Conservation (phyloP, 1,140 invertebrate species). For the Drosophila mauritiana region DNA sequence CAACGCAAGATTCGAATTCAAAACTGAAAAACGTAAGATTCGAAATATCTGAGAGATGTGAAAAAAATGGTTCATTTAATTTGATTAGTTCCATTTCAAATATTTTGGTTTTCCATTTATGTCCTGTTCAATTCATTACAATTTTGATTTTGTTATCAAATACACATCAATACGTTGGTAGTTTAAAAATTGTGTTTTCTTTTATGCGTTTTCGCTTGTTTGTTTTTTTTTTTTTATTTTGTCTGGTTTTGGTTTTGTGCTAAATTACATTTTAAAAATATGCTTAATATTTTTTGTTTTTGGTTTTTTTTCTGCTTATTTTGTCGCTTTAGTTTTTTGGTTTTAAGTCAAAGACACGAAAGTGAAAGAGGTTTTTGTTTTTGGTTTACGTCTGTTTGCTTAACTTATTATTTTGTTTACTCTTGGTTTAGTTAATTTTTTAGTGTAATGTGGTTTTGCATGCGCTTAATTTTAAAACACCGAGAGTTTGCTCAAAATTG, state of each 20-base stretch:
- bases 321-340: slow-evolving; percentile 56
- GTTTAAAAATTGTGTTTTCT: slow-evolving; percentile 75
- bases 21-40: slow-evolving; percentile 60
- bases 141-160: slow-evolving; percentile 69
- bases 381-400: slow-evolving; percentile 75
- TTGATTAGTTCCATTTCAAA: slow-evolving; percentile 26
- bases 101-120: slow-evolving; percentile 28
- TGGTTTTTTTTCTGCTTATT: slow-evolving; percentile 43
- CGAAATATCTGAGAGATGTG: slow-evolving; percentile 19
- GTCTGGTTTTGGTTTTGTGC: slow-evolving; percentile 65
- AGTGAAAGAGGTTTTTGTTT: slow-evolving; percentile 84
- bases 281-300: slow-evolving; percentile 70
- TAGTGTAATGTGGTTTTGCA: slow-evolving; percentile 70
- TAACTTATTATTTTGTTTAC: slow-evolving; percentile 72
- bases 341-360: slow-evolving; percentile 85
- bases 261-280: slow-evolving; percentile 84
- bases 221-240: slow-evolving; percentile 52
- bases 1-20: slow-evolving; percentile 32
- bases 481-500: slow-evolving; percentile 78
- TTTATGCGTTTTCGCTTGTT: slow-evolving; percentile 20
- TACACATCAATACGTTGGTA: slow-evolving; percentile 81
- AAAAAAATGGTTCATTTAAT: slow-evolving; percentile 32
- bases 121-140: slow-evolving; percentile 26
- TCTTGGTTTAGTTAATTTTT: slow-evolving; percentile 57
- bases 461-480: slow-evolving; percentile 80